Conservation (phyloP, 2,797 vertebrate genomes). For the Peromyscus nudipes region DNA sequence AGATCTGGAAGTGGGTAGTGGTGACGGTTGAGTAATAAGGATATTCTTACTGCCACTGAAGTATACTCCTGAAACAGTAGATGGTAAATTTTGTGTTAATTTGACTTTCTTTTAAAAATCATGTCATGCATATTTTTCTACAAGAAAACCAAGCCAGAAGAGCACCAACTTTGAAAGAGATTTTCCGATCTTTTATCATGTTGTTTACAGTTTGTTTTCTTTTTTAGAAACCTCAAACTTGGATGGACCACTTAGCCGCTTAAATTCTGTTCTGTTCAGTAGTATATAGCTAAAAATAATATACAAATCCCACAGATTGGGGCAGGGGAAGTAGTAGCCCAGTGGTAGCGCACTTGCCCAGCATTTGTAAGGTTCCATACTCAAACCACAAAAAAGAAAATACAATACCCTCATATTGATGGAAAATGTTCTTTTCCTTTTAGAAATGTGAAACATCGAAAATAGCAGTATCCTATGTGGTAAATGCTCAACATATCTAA, state of each 20-base stretch:
- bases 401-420: not conserved
- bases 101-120: not conserved
- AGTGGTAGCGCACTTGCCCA: not conserved
- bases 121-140: not conserved
- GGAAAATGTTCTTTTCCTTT: conserved; percentile 52
- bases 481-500: conserved; percentile 35
- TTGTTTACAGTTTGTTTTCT: conserved; percentile 34
- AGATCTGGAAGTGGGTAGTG: not conserved
- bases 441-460: conserved; percentile 32
- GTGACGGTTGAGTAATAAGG: conserved; percentile 7
- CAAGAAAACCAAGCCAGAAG: conserved; percentile 43
- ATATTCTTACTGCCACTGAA: not conserved
- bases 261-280: conserved; percentile 48
- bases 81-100: conserved; percentile 15
- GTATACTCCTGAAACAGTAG: conserved; percentile 39
- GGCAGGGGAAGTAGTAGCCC: not conserved
- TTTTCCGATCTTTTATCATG: conserved; percentile 43
- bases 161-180: not conserved
- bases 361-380: not conserved
- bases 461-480: not conserved
- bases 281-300: conserved; percentile 12
- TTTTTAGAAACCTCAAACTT: conserved; percentile 9
- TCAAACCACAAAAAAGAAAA: not conserved
- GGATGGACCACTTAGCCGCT: conserved; percentile 34
- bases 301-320: conserved; percentile 18